phyloP scores from a whole-genome alignment of 2,113 vertebrate species.

The Lepisosteus osseus region DNA sequence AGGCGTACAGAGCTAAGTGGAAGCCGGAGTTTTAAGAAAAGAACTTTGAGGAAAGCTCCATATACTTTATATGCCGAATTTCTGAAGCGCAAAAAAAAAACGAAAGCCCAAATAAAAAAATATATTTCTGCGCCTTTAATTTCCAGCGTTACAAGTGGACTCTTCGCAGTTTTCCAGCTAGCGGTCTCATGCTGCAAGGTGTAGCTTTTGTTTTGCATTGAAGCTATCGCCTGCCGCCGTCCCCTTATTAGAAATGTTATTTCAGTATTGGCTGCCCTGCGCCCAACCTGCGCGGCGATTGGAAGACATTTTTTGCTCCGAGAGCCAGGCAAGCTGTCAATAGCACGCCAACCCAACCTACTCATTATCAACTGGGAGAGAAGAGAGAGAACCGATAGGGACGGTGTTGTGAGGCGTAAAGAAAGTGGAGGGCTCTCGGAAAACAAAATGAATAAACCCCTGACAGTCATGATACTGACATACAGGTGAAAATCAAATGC shows the following conservation, averaged over 20 bases:
- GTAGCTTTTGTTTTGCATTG: conserved; percentile 7
- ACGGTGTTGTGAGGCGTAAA: neutral
- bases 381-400: conserved; percentile 9
- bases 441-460: neutral
- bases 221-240: conserved; percentile 1
- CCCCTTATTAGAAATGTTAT: neutral
- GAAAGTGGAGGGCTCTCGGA: neutral
- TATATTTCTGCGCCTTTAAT: too few relatives aligned
- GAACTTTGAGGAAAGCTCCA: too few relatives aligned
- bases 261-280: neutral
- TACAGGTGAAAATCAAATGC: conserved; percentile 26
- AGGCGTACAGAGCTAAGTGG: too few relatives aligned
- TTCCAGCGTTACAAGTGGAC: too few relatives aligned
- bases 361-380: conserved; percentile 24
- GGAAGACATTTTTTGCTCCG: neutral
- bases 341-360: neutral
- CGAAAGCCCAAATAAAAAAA: too few relatives aligned
- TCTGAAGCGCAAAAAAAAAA: too few relatives aligned
- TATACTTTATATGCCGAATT: too few relatives aligned
- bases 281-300: conserved; percentile 2
- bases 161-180: too few relatives aligned
- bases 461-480: conserved; percentile 27
- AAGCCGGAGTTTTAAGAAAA: too few relatives aligned
- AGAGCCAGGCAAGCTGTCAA: neutral
- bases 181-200: neutral